Evolutionary conservation across 2,888 invertebrate genomes (phyloP), one percentile per base, ranked within the genome.

Genomic region (Sipha maydis): DNA sequence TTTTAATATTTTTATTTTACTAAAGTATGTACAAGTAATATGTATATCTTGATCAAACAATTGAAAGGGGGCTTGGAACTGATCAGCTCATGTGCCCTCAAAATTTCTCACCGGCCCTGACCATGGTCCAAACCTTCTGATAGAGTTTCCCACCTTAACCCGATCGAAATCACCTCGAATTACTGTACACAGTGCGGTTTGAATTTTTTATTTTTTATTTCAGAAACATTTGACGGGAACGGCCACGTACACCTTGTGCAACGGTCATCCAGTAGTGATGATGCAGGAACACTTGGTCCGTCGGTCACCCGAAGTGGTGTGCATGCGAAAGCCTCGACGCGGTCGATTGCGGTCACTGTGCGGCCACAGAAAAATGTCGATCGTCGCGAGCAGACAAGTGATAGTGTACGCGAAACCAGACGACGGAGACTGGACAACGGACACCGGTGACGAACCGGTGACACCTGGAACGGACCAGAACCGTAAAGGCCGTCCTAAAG

Each of bases 401-500:
- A 38, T 56, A 7, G 41, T 41, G 28, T 67, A 25, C 84, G 61
- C 61, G 11, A 14, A 48, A 4, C 85, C 48, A 3, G 67, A 0
- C 17, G 77, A 41, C 48, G 54, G 61, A 8, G 41, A n/a, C 11
- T 7, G 2, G 25, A 11, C 28, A 9, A 34, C 25, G 77, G 85
- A 21, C 31, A 28, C 73, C 56, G 14, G 31, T n/a, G 25, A 67
- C 56, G 31, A 8, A 0, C 17, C 38, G 7, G 34, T 17, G 9
- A 17, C 21, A 61, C 31, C 8, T n/a, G 21, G 19, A 34, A 34
- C 69, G 21, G 19, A 31, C 11, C 69, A 28, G 54, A 48, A 31
- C 34, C 80, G 80, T 7, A 88, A 82, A 9, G 89, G 89, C 21
- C 48, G 89, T 19, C 89, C 89, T 19, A 82, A 54, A 19, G 89